phyloP scores from a whole-genome alignment of 1,140 invertebrate genomes.

The Phortica variegata region DNA sequence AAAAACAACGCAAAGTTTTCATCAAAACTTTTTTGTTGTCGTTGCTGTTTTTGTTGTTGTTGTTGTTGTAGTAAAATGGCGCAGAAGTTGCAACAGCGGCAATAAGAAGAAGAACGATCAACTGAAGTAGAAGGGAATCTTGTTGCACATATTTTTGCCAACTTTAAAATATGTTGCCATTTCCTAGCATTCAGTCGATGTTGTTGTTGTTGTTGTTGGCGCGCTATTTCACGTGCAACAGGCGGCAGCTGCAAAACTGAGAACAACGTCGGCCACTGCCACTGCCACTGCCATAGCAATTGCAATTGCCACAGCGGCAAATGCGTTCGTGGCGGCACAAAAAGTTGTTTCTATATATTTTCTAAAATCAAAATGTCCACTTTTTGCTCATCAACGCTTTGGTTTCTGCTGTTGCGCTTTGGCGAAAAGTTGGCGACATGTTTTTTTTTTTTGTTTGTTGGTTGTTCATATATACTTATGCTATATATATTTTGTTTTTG shows the following conservation, averaged over 20 bases:
- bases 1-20: neutral
- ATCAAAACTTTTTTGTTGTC: neutral
- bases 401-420: slow-evolving; percentile 16
- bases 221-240: slow-evolving; percentile 20
- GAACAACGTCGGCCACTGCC: slow-evolving; percentile 22
- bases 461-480: no score
- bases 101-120: no score
- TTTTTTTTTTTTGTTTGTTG: slow-evolving; percentile 18
- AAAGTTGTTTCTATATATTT: slow-evolving; percentile 55
- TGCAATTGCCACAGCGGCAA: no score
- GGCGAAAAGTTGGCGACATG: slow-evolving; percentile 44
- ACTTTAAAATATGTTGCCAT: slow-evolving; percentile 34
- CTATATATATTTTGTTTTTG: no score
- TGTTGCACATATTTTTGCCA: slow-evolving; percentile 40
- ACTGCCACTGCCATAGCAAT: slow-evolving; percentile 26
- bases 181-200: neutral
- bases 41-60: no score
- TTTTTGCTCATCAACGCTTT: slow-evolving; percentile 50
- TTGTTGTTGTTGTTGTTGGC: slow-evolving; percentile 4
- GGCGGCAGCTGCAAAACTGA: slow-evolving; percentile 18
- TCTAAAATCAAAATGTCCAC: slow-evolving; percentile 53
- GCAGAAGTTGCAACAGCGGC: no score
- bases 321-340: slow-evolving; percentile 23
- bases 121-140: slow-evolving; percentile 9
- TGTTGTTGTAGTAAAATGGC: no score